These are phyloP conservation scores for Potorous gilbertii DNA, from an alignment of 2,797 vertebrate genomes.

Conservation along the genomic window DNA sequence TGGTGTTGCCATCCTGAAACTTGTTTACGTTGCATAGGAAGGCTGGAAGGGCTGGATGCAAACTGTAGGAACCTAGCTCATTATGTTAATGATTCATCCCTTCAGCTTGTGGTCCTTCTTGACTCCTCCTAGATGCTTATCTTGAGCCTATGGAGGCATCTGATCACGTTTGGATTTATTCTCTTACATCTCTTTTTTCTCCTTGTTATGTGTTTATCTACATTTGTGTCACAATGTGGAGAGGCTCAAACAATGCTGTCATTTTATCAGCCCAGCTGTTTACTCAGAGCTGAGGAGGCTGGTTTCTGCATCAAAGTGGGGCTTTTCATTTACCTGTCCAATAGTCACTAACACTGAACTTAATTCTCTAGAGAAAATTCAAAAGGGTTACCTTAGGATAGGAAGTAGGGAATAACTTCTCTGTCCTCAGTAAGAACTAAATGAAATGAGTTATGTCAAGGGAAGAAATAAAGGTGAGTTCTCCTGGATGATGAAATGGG, in stretches of 20 bases:
- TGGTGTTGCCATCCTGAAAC: neutral
- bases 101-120: conserved; percentile 13
- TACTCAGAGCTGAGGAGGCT: neutral
- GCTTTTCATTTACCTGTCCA: neutral
- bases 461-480: neutral
- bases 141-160: neutral
- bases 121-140: conserved; percentile 39
- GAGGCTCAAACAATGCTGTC: neutral
- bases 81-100: neutral
- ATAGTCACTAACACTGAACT: neutral
- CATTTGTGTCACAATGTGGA: neutral
- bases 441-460: neutral
- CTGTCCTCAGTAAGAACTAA: neutral
- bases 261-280: conserved; percentile 7
- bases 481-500: conserved; percentile 18
- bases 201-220: neutral
- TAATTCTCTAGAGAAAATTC: neutral
- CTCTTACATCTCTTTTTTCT: neutral
- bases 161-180: neutral
- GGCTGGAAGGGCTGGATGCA: neutral
- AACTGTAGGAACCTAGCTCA: neutral
- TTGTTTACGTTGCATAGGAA: neutral
- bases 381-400: neutral
- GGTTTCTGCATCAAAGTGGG: neutral
- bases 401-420: neutral